A percentile compares a stretch with the other conserved stretches of the same genome.
Conservation (phyloP, 2,888 invertebrate genomes). For the Andrena flavipes region DNA sequence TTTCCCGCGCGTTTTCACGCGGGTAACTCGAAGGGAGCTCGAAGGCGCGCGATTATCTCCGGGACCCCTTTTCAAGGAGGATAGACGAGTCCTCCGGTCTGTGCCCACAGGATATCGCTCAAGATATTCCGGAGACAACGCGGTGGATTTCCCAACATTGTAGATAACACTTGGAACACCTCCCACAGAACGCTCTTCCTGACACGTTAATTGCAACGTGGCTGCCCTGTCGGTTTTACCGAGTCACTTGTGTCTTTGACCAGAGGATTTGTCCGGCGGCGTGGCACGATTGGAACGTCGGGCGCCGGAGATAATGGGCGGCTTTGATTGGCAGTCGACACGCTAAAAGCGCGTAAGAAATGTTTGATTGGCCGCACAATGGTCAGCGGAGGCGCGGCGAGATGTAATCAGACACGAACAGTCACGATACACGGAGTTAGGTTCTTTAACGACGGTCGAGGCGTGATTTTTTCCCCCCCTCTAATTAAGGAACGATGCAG, state of each 20-base stretch:
- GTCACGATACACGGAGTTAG: conserved; percentile 17
- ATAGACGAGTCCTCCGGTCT: too few species aligned
- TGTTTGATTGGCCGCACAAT: conserved; percentile 36
- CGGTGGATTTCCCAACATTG: too few species aligned
- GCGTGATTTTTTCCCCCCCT: conserved; percentile 2
- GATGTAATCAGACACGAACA: conserved; percentile 43
- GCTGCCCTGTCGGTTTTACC: conserved; percentile 15
- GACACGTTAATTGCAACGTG: conserved; percentile 17
- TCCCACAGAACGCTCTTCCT: background rate
- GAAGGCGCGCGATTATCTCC: too few species aligned
- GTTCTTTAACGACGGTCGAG: conserved; percentile 27
- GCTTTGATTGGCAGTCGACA: conserved; percentile 52
- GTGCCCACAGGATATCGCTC: too few species aligned
- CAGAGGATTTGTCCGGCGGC: conserved; percentile 10
- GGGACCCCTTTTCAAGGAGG: too few species aligned
- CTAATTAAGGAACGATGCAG: background rate
- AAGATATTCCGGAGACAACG: too few species aligned
- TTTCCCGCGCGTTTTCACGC: background rate
- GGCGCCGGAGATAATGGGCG: conserved; percentile 44
- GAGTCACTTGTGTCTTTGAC: conserved; percentile 30
- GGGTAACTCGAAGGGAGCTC: background rate
- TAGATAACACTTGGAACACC: background rate
- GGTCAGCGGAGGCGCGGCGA: conserved; percentile 36
- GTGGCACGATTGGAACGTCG: conserved; percentile 41
- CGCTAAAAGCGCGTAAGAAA: conserved; percentile 49